Percentiles rank a stretch among this genome's conserved stretches.
Conservation (phyloP, 2,113 vertebrate genomes). For the Alaudala cheleensis region DNA sequence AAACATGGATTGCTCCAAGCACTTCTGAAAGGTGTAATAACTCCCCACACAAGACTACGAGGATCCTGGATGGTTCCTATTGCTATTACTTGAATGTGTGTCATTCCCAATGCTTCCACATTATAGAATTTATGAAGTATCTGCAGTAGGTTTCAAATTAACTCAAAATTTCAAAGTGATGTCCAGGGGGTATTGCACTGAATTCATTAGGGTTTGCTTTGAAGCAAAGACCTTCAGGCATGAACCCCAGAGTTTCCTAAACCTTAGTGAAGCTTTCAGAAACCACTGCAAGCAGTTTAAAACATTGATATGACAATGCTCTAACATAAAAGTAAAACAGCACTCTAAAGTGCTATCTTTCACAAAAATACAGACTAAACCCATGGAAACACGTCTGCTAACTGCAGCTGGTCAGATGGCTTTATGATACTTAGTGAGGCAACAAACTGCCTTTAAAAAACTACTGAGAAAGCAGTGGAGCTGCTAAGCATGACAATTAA, state of each 20-base stretch:
- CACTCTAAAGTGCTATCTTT: not conserved
- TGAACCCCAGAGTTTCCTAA: not conserved
- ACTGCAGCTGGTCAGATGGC: not conserved
- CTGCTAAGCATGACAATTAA: not conserved
- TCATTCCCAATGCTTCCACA: not conserved
- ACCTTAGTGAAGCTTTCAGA: not conserved
- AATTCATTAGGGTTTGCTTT: not conserved
- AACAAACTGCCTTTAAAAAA: not conserved
- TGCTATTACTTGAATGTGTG: not conserved
- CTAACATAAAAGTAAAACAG: not conserved
- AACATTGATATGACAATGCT: fast-evolving
- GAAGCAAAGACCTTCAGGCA: not conserved
- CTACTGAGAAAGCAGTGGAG: not conserved
- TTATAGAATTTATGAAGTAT: not conserved
- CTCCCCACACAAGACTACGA: fast-evolving
- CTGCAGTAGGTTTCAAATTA: not conserved
- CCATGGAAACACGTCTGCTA: not conserved
- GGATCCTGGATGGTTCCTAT: not conserved
- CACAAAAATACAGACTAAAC: not conserved
- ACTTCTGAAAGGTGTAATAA: not conserved
- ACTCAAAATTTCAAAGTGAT: not conserved
- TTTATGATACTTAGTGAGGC: not conserved
- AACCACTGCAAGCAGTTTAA: not conserved
- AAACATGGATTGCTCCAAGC: not conserved
- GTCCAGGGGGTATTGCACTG: not conserved